phyloP scores from a whole-genome alignment of 2,888 invertebrate genomes.

The Resseliella maxima region DNA sequence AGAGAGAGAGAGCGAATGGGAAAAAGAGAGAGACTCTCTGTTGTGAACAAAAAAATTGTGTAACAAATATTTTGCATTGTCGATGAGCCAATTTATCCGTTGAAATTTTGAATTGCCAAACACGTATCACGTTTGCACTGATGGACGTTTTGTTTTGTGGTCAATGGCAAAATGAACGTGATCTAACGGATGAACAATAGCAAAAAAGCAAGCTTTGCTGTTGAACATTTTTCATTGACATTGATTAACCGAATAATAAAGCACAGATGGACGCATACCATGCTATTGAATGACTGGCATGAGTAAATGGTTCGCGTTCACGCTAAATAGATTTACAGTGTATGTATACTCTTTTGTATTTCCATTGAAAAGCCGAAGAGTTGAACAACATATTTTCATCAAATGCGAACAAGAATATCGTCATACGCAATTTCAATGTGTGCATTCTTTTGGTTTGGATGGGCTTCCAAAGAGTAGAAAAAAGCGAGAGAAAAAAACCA shows the following conservation, averaged over 20 bases:
- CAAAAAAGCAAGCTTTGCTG: background rate
- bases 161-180: background rate
- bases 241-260: slow-evolving; percentile 29
- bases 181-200: background rate
- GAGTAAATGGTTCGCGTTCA: background rate
- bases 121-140: slow-evolving; percentile 2
- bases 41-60: too few species aligned
- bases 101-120: background rate
- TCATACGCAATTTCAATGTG: background rate
- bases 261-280: background rate
- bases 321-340: background rate
- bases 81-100: slow-evolving; percentile 13
- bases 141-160: slow-evolving; percentile 4
- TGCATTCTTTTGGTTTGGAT: background rate
- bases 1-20: background rate
- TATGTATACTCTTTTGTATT: background rate
- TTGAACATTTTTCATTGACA: slow-evolving; percentile 12
- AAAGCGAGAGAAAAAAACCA: too few species aligned
- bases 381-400: background rate
- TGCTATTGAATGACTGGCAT: background rate
- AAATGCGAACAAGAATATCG: background rate
- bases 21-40: too few species aligned
- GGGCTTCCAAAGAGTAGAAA: background rate
- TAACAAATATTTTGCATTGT: slow-evolving; percentile 9
- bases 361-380: background rate